Evolutionary conservation across 2,888 invertebrate genomes (phyloP), one percentile per base, ranked within the genome.

Genomic region (Lingula anatina): DNA sequence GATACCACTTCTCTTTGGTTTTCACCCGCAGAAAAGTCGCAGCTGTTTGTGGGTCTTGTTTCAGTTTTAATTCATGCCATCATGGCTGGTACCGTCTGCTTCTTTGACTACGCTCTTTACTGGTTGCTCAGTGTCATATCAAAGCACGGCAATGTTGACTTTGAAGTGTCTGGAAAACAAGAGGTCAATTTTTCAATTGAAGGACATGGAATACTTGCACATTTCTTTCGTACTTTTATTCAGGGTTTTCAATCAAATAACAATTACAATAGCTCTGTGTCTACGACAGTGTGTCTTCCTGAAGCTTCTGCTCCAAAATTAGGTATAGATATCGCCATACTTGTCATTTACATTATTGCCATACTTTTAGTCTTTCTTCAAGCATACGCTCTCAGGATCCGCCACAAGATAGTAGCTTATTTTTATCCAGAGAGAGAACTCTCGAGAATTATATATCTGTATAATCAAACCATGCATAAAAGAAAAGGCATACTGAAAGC

Each of bases 51-150:
- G 3, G 68, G 66, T 2, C 50, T 67, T 28, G 52, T 53, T 21
- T 56, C 62, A n/a, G 47, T 66, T 7, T 25, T 53, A 5, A 51
- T 66, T 2, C 65, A 68, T 50, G 48, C 66, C 20, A 35, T 64
- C 5, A 49, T 68, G 12, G 54, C 62, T 5, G 23, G 57, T 3
- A 26, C 57, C 9, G 54, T 57, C 23, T 62, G 56, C 46, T 42
- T 50, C 38, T 65, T 68, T 50, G 66, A 70, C 48, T 67, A 58
- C 51, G 56, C 62, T 35, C 52, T 70, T 18, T 68, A 64, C 48
- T 66, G 63, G 52, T 52, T 67, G 3, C 56, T 69, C n/a, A 46
- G 50, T 3, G 48, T 67, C 5, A 59, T 68, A 12, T 37, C 53
- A 37, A 52, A 53, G 18, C 57, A 68, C 45, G 64, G 61, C 5